phyloP scores from a whole-genome alignment of 1,140 invertebrate species.

The Theocolax elegans region DNA sequence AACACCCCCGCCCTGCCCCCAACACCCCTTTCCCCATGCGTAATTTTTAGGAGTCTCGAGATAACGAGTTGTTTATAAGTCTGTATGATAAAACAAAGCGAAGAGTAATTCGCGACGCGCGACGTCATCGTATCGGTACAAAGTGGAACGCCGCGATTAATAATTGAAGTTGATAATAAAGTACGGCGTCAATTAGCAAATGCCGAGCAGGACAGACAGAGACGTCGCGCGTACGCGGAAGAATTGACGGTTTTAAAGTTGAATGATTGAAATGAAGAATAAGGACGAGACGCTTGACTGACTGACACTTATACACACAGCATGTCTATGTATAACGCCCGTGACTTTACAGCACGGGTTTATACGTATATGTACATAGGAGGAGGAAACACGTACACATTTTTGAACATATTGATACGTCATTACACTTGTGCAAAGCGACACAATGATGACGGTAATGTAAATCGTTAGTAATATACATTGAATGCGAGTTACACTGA shows the following conservation, averaged over 20 bases:
- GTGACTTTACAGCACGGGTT: slow-evolving; percentile 38
- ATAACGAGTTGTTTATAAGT: slow-evolving; percentile 37
- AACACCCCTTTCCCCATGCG: slow-evolving; percentile 35
- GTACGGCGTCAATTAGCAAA: slow-evolving; percentile 19
- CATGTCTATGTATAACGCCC: slow-evolving; percentile 45
- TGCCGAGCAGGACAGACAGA: slow-evolving; percentile 15
- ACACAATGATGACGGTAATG: slow-evolving; percentile 18
- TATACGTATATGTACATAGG: slow-evolving; percentile 31
- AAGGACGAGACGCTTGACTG: slow-evolving; percentile 41
- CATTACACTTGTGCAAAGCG: slow-evolving; percentile 27
- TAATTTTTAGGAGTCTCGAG: slow-evolving; percentile 54
- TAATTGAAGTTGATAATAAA: slow-evolving; percentile 26
- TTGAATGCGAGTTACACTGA: slow-evolving; percentile 32
- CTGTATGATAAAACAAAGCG: slow-evolving; percentile 23
- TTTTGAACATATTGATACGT: slow-evolving; percentile 25
- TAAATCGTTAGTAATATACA: slow-evolving; percentile 36
- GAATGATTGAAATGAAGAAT: slow-evolving; percentile 2
- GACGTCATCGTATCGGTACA: slow-evolving; percentile 18
- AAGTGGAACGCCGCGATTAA: slow-evolving; percentile 14
- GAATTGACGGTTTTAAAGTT: slow-evolving; percentile 11
- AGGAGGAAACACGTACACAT: slow-evolving; percentile 24
- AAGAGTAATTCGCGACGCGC: slow-evolving; percentile 14
- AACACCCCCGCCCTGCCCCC: too few relatives aligned
- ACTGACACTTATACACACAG: slow-evolving; percentile 24
- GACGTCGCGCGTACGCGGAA: slow-evolving; percentile 12